Evolutionary conservation across 2,113 vertebrate genomes (phyloP).

Genomic region (Uropsilus gracilis): DNA sequence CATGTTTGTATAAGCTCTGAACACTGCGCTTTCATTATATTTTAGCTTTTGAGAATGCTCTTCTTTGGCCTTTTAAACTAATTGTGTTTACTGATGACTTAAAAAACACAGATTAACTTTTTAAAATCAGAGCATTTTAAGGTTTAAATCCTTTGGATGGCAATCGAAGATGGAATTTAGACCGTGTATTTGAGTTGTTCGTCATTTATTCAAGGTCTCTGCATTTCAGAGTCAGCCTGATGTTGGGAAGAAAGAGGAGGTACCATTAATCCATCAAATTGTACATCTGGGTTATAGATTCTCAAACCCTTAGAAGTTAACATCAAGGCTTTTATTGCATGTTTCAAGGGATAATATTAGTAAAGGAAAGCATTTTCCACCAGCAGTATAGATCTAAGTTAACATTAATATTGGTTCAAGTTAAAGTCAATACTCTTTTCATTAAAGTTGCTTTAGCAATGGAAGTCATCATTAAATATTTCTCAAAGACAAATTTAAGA

Average conservation of each 20-base stretch:
- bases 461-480: slow-evolving; percentile 34
- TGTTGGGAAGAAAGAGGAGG: neutral
- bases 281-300: neutral
- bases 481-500: slow-evolving; percentile 44
- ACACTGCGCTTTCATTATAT: neutral
- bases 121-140: slow-evolving; percentile 14
- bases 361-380: slow-evolving; percentile 24
- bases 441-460: slow-evolving; percentile 1
- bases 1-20: neutral
- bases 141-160: slow-evolving; percentile 46
- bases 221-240: slow-evolving; percentile 47
- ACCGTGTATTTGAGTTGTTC: neutral
- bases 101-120: slow-evolving; percentile 26
- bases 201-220: slow-evolving; percentile 37
- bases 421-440: slow-evolving; percentile 43
- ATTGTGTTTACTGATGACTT: neutral
- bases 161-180: slow-evolving; percentile 2
- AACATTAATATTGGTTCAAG: slow-evolving; percentile 32
- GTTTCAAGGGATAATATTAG: neutral
- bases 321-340: slow-evolving; percentile 21
- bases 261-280: slow-evolving; percentile 3
- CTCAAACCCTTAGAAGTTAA: slow-evolving; percentile 43
- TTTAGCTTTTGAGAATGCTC: slow-evolving; percentile 2
- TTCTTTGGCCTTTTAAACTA: slow-evolving; percentile 21
- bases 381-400: neutral